Percentiles rank a stretch among this genome's conserved stretches.
phyloP scores from a whole-genome alignment of 2,888 invertebrate genomes.

The Rapana venosa region DNA sequence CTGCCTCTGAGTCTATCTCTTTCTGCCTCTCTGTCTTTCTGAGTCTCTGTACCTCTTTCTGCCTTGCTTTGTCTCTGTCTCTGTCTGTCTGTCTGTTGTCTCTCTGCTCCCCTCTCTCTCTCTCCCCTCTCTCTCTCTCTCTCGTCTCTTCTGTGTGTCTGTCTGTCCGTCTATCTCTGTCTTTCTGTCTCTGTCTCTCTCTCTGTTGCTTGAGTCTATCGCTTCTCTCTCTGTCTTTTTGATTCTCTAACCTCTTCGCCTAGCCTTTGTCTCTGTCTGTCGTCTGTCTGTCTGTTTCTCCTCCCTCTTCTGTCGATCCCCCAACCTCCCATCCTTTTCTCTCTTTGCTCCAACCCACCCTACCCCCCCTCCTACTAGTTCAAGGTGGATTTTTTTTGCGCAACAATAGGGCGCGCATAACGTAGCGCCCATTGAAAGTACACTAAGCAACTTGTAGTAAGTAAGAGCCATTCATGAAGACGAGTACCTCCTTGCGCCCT shows the following conservation, averaged over 20 bases:
- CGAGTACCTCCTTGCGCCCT: no score
- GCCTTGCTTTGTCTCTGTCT: neutral
- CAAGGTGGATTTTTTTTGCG: neutral
- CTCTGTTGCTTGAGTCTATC: neutral
- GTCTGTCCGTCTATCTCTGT: neutral
- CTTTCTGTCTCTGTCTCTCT: neutral
- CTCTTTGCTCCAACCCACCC: no score
- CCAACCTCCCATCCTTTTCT: no score
- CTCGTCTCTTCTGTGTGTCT: neutral
- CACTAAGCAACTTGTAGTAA: neutral
- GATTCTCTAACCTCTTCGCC: no score
- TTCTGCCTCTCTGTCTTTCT: neutral
- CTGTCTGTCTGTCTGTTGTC: no score
- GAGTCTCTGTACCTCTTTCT: neutral
- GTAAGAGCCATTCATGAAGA: no score
- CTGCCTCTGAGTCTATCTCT: neutral
- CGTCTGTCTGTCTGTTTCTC: no score
- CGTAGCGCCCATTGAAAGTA: neutral
- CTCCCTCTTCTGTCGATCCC: no score
- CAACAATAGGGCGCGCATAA: neutral
- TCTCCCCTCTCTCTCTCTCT: neutral
- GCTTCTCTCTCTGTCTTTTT: neutral
- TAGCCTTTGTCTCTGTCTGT: no score
- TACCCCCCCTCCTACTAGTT: no score
- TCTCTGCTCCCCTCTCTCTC: neutral